Percentiles rank a stretch among this genome's conserved stretches.
Conservation (phyloP, 2,888 invertebrate species). For the Amphipoea lucens region DNA sequence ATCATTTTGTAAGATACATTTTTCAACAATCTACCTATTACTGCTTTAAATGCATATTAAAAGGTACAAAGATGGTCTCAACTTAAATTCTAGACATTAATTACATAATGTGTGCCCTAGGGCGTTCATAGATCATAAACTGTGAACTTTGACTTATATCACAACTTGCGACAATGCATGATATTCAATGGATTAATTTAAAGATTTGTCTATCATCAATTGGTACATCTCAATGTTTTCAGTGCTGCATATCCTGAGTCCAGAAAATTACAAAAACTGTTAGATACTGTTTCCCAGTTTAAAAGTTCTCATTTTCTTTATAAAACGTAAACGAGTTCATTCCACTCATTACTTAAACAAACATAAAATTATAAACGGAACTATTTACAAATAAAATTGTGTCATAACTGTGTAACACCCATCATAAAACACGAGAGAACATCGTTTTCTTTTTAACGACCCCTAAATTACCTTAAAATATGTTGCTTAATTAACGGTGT, state of each 20-base stretch:
- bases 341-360: constrained; percentile 53
- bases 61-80: constrained; percentile 23
- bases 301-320: background rate
- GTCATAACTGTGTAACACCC: constrained; percentile 61
- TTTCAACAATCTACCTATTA: background rate
- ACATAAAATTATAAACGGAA: constrained; percentile 62
- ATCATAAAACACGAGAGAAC: constrained; percentile 63
- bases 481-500: constrained; percentile 70
- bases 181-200: constrained; percentile 20
- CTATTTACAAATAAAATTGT: constrained; percentile 58
- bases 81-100: constrained; percentile 33
- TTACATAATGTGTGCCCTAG: constrained; percentile 39
- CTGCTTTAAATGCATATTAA: constrained; percentile 18
- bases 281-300: too few species aligned
- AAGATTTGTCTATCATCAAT: constrained; percentile 1
- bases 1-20: background rate
- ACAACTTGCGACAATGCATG: constrained; percentile 19
- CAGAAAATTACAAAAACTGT: background rate
- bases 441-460: constrained; percentile 63
- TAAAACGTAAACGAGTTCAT: constrained; percentile 18
- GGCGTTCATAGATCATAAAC: constrained; percentile 20
- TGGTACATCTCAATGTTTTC: background rate
- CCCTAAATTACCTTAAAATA: constrained; percentile 66
- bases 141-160: constrained; percentile 36
- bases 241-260: background rate